Evolutionary conservation across 2,888 invertebrate genomes (phyloP).

Genomic region (Troides oblongomaculatus): DNA sequence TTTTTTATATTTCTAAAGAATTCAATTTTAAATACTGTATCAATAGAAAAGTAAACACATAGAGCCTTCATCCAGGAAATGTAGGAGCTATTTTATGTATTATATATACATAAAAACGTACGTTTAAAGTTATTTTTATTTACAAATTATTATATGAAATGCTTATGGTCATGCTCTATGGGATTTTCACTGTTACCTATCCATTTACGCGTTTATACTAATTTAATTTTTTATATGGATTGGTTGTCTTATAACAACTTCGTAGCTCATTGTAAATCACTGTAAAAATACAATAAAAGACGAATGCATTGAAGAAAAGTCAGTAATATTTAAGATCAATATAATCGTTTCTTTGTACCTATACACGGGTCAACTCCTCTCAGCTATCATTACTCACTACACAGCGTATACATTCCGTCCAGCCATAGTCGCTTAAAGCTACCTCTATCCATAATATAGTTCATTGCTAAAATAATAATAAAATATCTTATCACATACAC

Average conservation of each 20-base stretch:
- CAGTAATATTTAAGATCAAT: constrained; percentile 65
- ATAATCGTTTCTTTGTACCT: constrained; percentile 78
- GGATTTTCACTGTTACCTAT: no score
- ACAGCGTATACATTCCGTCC: constrained; percentile 67
- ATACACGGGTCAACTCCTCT: constrained; percentile 63
- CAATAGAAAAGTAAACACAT: not conserved
- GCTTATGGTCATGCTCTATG: no score
- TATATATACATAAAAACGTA: no score
- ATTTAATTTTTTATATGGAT: no score
- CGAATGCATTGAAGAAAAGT: constrained; percentile 34
- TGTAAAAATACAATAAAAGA: not conserved
- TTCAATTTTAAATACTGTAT: constrained; percentile 12
- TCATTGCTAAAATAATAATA: constrained; percentile 70
- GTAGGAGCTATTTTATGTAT: no score
- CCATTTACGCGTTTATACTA: no score
- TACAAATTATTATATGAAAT: no score
- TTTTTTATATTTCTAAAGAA: constrained; percentile 9
- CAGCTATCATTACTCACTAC: constrained; percentile 66
- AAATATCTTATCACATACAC: constrained; percentile 75
- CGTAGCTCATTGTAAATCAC: not conserved
- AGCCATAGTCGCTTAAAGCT: constrained; percentile 66
- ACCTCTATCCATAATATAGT: constrained; percentile 66
- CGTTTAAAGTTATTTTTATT: no score
- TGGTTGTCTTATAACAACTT: not conserved
- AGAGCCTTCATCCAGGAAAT: not conserved